Conservation (phyloP, 2,797 vertebrate genomes). For the Margarornis squamiger region DNA sequence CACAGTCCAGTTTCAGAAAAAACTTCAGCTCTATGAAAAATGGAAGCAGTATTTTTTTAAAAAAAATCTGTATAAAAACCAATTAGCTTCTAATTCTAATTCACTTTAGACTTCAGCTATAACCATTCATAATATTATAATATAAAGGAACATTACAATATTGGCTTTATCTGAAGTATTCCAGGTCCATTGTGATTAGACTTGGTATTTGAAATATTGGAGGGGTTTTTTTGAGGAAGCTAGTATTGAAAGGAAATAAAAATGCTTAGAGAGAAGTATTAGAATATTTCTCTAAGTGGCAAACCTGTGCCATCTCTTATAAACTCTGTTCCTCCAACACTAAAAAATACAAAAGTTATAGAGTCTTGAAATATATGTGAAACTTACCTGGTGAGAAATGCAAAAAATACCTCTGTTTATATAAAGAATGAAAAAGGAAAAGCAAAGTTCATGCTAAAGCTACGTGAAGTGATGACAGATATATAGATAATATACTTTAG, state of each 20-base stretch:
- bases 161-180: not conserved
- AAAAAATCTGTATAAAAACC: not conserved
- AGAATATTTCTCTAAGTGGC: not conserved
- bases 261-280: not conserved
- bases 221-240: not conserved
- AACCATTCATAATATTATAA: not conserved
- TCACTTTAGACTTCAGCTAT: not conserved
- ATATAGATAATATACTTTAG: not conserved
- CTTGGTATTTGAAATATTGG: not conserved
- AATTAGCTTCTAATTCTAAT: not conserved
- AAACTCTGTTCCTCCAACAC: not conserved
- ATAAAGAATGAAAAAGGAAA: not conserved
- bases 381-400: not conserved
- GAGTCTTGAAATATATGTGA: not conserved
- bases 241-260: not conserved
- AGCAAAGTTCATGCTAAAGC: not conserved
- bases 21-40: not conserved
- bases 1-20: not conserved
- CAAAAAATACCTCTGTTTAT: not conserved
- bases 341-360: not conserved
- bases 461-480: not conserved
- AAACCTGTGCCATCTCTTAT: not conserved
- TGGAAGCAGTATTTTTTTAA: not conserved
- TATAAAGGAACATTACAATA: not conserved
- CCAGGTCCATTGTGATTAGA: not conserved